A percentile compares a stretch with the other conserved stretches of the same genome.
Conservation (phyloP, 2,888 invertebrate species). For the Criorhina ranunculi region DNA sequence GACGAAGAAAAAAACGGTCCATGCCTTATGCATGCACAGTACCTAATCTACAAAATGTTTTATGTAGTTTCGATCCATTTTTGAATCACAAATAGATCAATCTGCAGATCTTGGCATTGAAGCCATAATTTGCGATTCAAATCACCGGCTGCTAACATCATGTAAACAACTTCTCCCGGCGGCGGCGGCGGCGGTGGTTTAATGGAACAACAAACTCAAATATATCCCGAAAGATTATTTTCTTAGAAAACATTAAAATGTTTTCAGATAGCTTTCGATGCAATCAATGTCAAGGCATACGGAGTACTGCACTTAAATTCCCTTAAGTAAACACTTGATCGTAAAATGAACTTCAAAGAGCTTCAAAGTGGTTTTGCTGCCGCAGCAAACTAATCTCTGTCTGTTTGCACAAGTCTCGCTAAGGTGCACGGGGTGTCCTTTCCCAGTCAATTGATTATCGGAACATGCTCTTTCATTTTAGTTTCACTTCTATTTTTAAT, state of each 20-base stretch:
- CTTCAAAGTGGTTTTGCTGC: not conserved
- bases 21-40: too few relatives aligned
- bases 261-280: slow-evolving; percentile 3
- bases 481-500: slow-evolving; percentile 51
- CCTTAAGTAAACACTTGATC: slow-evolving; percentile 10
- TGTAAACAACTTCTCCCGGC: not conserved
- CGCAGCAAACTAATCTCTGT: not conserved
- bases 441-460: slow-evolving; percentile 3
- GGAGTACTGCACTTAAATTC: not conserved
- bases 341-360: slow-evolving; percentile 27
- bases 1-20: too few relatives aligned
- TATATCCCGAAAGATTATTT: slow-evolving; percentile 7
- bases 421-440: slow-evolving; percentile 19
- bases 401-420: slow-evolving; percentile 23
- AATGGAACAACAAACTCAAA: not conserved
- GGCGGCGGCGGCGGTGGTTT: not conserved
- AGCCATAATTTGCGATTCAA: not conserved
- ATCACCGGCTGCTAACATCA: not conserved
- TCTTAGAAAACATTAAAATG: slow-evolving; percentile 1
- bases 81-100: not conserved
- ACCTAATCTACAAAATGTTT: not conserved
- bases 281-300: not conserved
- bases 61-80: not conserved
- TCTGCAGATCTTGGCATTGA: not conserved
- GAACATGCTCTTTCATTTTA: not conserved